Evolutionary conservation across 2,888 invertebrate genomes (phyloP), one percentile per base, ranked within the genome.

Genomic region (Pilophorus perplexus): DNA sequence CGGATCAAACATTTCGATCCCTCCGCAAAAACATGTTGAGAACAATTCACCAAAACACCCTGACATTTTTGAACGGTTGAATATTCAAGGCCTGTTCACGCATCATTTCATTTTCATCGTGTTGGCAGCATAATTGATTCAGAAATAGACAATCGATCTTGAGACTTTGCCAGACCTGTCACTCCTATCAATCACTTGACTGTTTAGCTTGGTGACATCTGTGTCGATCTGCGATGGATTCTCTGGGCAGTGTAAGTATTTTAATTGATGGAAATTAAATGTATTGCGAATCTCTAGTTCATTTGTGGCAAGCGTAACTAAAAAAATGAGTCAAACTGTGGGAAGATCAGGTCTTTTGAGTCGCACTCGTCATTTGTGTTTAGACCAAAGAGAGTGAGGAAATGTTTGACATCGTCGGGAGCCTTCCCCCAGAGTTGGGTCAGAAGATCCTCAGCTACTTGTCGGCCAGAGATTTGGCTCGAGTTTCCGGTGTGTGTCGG

Each of bases 341-440:
- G n/a, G n/a, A n/a, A n/a, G n/a, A n/a, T n/a, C n/a, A n/a, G n/a
- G n/a, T n/a, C n/a, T n/a, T n/a, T n/a, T 59, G 33, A 59, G 59
- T 59, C 42, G 25, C 20, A n/a, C n/a, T n/a, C n/a, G n/a, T n/a
- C n/a, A 33, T 33, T 8, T 12, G 6, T 33, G 6, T 33, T 33
- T 33, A 6, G 12, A 8, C 12, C 33, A 33, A 33, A 40, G 38
- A 18, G 14, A 33, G 23, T 16, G 50, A 33, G n/a, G 38, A 6
- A 4, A 14, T n/a, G n/a, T 27, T 68, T 55, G 68, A 68, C 27
- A 66, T 68, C 3, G 28, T 66, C 16, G 68, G 68, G 0, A 16
- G 37, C 8, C 37, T 68, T 6, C 68, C 68, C 1, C 55, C 57
- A 1, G 68, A 68, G 44, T 33, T 68, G 14, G 40, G 66, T 6